Conservation (phyloP, 2,797 vertebrate genomes). For the Lacerta bilineata region DNA sequence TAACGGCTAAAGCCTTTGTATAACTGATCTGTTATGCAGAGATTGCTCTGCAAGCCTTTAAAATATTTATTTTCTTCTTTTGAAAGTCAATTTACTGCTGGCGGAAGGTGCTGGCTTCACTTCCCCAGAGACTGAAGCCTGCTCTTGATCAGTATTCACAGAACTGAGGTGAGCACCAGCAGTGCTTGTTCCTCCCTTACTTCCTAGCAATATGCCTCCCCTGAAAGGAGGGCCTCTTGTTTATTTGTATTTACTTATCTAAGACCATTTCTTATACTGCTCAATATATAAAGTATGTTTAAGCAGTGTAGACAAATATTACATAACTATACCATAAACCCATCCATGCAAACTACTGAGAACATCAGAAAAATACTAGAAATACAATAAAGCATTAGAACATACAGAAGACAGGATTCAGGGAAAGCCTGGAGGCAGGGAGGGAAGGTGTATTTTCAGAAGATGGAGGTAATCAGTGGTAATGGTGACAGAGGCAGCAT, state of each 20-base stretch:
- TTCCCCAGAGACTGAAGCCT: neutral
- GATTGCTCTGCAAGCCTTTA: neutral
- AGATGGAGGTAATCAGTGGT: too few species aligned
- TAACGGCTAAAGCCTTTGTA: neutral
- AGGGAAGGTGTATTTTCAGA: too few species aligned
- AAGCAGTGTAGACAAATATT: too few species aligned
- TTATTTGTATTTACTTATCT: too few species aligned
- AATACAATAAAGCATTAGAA: too few species aligned
- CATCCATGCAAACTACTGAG: too few species aligned
- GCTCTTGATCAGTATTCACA: neutral
- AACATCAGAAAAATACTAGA: too few species aligned
- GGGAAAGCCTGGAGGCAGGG: too few species aligned
- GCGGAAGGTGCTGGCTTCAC: neutral
- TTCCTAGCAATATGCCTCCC: neutral
- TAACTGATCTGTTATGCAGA: rapidly evolving
- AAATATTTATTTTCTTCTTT: neutral
- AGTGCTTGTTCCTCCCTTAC: neutral
- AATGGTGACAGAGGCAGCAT: neutral
- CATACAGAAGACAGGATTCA: too few species aligned
- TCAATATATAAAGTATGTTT: too few species aligned
- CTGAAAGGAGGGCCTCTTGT: neutral
- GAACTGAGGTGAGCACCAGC: neutral
- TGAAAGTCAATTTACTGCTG: neutral
- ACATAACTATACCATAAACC: too few species aligned
- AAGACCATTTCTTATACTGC: too few species aligned